Conservation (phyloP, 2,113 vertebrate genomes). For the Lagopus muta region DNA sequence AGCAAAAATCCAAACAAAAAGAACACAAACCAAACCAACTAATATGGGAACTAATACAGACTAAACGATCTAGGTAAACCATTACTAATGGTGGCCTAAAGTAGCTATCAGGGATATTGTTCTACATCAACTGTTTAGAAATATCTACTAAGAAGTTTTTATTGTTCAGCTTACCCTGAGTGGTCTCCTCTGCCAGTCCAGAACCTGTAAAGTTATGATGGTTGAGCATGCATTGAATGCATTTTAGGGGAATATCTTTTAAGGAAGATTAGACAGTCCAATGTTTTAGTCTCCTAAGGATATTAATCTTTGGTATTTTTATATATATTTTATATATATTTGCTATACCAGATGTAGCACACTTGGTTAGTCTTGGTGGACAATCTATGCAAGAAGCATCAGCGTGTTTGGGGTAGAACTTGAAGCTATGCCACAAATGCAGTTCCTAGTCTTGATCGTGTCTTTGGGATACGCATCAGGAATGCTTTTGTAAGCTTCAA, state of each 20-base stretch:
- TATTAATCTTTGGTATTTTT: not conserved
- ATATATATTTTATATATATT: too few relatives aligned
- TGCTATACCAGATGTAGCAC: not conserved
- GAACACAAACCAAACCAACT: too few relatives aligned
- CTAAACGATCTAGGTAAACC: not conserved
- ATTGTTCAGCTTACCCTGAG: not conserved
- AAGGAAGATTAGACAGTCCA: not conserved
- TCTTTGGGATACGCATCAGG: not conserved
- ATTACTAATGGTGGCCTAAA: not conserved
- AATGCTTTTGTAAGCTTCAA: not conserved
- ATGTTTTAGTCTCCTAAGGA: not conserved
- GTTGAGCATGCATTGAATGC: not conserved
- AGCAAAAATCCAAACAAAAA: too few relatives aligned
- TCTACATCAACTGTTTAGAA: not conserved
- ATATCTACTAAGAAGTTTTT: not conserved
- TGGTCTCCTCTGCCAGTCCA: not conserved
- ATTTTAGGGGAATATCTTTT: not conserved
- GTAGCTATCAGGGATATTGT: not conserved
- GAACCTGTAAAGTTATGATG: not conserved
- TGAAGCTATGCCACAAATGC: not conserved
- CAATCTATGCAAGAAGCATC: not conserved
- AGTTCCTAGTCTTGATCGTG: not conserved
- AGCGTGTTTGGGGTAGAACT: not conserved
- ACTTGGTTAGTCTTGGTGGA: not conserved
- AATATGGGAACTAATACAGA: not conserved